These are phyloP conservation scores for Corythornis vintsioides DNA, from an alignment of 2,113 vertebrate genomes.

Conservation along the genomic window DNA sequence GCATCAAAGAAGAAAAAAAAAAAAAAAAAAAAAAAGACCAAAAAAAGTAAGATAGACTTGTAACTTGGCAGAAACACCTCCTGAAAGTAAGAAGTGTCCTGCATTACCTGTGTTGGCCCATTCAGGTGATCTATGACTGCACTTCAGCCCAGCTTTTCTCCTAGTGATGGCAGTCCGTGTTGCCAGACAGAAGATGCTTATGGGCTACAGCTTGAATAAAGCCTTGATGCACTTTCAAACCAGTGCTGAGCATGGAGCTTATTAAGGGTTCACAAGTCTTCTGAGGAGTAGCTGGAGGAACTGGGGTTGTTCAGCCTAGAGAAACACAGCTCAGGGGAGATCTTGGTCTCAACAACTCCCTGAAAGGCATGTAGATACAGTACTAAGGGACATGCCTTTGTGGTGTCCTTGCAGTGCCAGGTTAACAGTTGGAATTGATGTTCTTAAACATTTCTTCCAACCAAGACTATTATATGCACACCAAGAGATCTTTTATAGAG, in stretches of 20 bases:
- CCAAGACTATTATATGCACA: not conserved
- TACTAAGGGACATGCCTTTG: not conserved
- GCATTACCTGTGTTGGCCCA: rapidly evolving
- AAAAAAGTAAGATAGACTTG: rapidly evolving
- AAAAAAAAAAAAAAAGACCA: rapidly evolving
- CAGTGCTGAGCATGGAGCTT: not conserved
- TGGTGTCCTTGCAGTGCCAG: not conserved
- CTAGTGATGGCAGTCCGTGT: rapidly evolving
- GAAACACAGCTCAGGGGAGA: not conserved
- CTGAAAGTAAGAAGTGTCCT: rapidly evolving
- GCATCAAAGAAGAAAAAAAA: not conserved
- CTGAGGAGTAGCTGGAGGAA: not conserved
- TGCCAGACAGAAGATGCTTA: not conserved
- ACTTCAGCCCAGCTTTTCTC: not conserved
- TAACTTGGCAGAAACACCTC: not conserved
- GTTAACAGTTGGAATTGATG: not conserved
- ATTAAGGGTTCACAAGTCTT: not conserved
- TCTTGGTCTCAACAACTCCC: too few relatives aligned
- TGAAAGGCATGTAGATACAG: too few relatives aligned
- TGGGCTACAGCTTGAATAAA: not conserved
- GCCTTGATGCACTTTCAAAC: not conserved
- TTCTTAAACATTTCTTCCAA: not conserved
- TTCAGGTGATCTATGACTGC: not conserved
- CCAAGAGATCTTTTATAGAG: not conserved
- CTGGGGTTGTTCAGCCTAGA: not conserved